Conservation (phyloP, 2,113 vertebrate species). For the Apodemus speciosus region DNA sequence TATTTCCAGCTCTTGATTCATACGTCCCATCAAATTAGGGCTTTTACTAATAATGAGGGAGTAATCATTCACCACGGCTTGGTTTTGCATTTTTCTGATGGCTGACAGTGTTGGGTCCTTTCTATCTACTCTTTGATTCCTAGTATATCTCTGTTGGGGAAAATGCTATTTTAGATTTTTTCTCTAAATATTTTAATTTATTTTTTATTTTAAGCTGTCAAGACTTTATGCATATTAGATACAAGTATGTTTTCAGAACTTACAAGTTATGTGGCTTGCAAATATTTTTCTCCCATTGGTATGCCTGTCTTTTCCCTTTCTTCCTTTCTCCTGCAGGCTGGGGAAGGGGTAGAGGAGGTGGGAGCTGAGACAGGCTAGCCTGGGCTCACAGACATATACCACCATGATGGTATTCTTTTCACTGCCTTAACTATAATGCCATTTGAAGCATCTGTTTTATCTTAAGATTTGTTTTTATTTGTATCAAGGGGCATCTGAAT, state of each 20-base stretch:
- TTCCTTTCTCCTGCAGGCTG: background rate
- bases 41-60: background rate
- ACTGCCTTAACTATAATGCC: background rate
- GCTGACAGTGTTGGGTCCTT: background rate
- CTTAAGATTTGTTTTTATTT: background rate
- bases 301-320: background rate
- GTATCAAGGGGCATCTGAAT: fast-evolving
- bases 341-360: too few relatives aligned
- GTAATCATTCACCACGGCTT: background rate
- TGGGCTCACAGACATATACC: background rate
- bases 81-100: slow-evolving; percentile 9
- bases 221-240: background rate
- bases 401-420: background rate
- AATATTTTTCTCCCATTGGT: background rate
- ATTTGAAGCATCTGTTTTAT: slow-evolving; percentile 18
- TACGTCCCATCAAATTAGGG: background rate
- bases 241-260: background rate
- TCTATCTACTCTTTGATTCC: background rate
- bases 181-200: background rate
- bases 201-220: slow-evolving; percentile 20
- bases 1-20: background rate
- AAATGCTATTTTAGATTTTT: background rate
- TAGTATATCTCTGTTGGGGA: background rate
- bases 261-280: background rate
- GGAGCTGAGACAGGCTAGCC: background rate